Percentiles rank a stretch among this genome's conserved stretches.
Evolutionary conservation across 1,140 invertebrate species (phyloP).

Genomic region (Cyclargus thomasi): DNA sequence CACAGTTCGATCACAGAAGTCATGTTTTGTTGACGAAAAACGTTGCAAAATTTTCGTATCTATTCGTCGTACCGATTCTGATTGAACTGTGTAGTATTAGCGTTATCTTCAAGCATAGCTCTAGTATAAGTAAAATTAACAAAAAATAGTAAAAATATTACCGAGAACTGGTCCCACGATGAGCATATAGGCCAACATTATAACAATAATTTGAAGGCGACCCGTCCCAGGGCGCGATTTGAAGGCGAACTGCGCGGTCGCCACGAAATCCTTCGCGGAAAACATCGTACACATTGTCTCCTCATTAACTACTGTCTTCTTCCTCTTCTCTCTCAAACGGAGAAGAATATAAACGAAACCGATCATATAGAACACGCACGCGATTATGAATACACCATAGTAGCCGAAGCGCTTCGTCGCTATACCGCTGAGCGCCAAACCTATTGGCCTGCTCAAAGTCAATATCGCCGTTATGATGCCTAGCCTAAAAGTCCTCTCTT

Average conservation of each 20-base stretch:
- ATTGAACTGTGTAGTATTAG: too few relatives aligned
- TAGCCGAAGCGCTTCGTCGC: constrained; percentile 68
- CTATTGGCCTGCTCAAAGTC: constrained; percentile 66
- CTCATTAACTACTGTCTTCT: constrained; percentile 47
- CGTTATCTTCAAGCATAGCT: neutral
- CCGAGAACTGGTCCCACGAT: constrained; percentile 74
- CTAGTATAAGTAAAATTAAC: neutral
- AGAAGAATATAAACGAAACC: constrained; percentile 68
- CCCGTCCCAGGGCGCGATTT: constrained; percentile 57
- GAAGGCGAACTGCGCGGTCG: constrained; percentile 73
- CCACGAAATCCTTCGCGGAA: constrained; percentile 62
- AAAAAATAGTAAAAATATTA: constrained; percentile 37
- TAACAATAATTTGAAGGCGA: constrained; percentile 66
- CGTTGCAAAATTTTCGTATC: too few relatives aligned
- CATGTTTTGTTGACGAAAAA: too few relatives aligned
- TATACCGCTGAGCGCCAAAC: constrained; percentile 68
- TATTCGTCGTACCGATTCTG: too few relatives aligned
- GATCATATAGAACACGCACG: constrained; percentile 62
- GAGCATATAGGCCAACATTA: constrained; percentile 73
- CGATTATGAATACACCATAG: constrained; percentile 68
- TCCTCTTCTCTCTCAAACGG: constrained; percentile 61
- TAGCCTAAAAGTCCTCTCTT: constrained; percentile 76
- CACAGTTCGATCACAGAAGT: too few relatives aligned
- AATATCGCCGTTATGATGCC: constrained; percentile 77
- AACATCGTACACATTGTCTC: constrained; percentile 46